Evolutionary conservation across 2,113 vertebrate species (phyloP).

Genomic region (Gallinago paraguaiae): DNA sequence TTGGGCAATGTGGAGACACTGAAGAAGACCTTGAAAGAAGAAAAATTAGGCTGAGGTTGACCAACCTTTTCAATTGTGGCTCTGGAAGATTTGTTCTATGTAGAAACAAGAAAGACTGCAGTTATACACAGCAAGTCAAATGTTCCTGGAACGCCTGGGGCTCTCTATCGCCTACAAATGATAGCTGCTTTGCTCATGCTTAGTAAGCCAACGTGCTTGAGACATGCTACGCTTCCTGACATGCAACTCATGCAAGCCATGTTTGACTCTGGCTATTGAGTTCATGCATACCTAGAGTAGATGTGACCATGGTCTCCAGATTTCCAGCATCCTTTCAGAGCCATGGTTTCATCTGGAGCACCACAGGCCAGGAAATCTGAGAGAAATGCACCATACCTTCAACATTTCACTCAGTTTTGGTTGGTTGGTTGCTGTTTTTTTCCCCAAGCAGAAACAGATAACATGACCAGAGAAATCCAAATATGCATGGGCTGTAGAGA

Average conservation of each 20-base stretch:
- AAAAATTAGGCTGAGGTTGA: neutral
- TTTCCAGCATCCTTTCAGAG: neutral
- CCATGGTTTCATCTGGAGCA: neutral
- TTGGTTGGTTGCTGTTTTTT: neutral
- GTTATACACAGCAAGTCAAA: neutral
- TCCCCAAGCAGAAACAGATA: neutral
- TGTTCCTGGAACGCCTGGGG: neutral
- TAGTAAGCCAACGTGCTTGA: neutral
- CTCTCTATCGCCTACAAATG: neutral
- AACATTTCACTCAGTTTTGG: neutral
- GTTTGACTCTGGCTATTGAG: neutral
- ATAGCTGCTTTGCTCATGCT: neutral
- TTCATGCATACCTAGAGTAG: neutral
- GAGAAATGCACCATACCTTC: neutral
- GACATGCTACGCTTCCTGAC: rapidly evolving
- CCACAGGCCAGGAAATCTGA: neutral
- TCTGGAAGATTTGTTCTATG: neutral
- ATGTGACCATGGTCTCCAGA: neutral
- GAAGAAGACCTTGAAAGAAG: neutral
- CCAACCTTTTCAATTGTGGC: neutral
- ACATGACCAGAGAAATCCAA: neutral
- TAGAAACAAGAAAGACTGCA: neutral
- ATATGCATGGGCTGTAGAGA: neutral
- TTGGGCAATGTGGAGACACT: neutral
- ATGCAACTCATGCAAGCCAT: neutral